These are phyloP conservation scores for Pocillopora meandrina DNA, from an alignment of 92 coral and sea anemone genomes.

Conservation along the genomic window DNA sequence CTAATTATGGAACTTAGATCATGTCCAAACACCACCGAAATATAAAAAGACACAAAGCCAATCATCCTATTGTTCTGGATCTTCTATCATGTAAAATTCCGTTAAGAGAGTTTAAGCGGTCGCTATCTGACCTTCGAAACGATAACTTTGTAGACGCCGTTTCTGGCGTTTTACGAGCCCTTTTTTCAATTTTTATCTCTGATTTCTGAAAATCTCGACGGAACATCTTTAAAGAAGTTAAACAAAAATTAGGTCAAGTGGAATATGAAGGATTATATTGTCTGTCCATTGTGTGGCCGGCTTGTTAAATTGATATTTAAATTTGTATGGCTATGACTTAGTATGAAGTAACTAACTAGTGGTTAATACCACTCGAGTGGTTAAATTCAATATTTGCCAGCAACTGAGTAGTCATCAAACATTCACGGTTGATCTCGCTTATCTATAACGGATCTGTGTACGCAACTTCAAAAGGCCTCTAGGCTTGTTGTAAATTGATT, in stretches of 20 bases:
- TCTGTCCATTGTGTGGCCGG: conserved; percentile 18
- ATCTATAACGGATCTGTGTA: conserved; percentile 23
- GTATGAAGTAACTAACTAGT: conserved; percentile 20
- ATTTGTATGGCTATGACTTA: conserved; percentile 4
- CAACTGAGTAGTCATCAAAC: background rate
- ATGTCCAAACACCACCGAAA: background rate
- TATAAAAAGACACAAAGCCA: conserved; percentile 7
- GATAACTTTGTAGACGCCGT: conserved; percentile 7
- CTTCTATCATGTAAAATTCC: conserved; percentile 64
- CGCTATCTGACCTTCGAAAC: conserved; percentile 9
- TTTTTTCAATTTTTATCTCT: background rate
- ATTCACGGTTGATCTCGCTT: background rate
- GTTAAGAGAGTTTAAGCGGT: conserved; percentile 20
- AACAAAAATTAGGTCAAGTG: conserved; percentile 33
- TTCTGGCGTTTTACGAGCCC: background rate
- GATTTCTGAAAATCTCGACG: conserved; percentile 1
- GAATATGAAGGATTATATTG: conserved; percentile 19
- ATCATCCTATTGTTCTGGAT: conserved; percentile 44
- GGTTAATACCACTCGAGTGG: background rate
- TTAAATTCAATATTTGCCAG: background rate
- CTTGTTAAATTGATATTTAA: conserved; percentile 30
- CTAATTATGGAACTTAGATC: conserved; percentile 15
- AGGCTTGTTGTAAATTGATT: conserved; percentile 51
- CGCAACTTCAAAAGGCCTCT: conserved; percentile 47
- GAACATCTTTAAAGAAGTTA: background rate